A percentile compares a stretch with the other conserved stretches of the same genome.
phyloP scores from a whole-genome alignment of 2,797 vertebrate genomes.

The Sebastes ruberrimus region DNA sequence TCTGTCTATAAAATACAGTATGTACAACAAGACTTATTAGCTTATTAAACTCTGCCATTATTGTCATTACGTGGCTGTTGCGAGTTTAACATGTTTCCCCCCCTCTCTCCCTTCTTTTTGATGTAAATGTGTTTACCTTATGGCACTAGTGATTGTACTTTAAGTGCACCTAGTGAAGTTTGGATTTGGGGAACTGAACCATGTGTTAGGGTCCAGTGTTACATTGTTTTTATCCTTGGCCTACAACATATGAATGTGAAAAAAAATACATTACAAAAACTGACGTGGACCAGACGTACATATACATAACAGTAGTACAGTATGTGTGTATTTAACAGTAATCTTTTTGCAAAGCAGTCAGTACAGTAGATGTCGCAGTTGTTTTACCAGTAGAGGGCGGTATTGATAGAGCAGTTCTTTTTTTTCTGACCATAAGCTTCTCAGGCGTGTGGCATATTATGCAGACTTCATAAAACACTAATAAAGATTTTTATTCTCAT shows the following conservation, averaged over 20 bases:
- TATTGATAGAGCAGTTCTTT: slow-evolving; percentile 92
- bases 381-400: slow-evolving; percentile 93
- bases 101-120: slow-evolving; percentile 57
- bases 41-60: slow-evolving; percentile 88
- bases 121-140: slow-evolving; percentile 80
- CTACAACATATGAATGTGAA: slow-evolving; percentile 85
- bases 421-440: slow-evolving; percentile 90
- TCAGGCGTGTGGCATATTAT: slow-evolving; percentile 95
- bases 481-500: slow-evolving; percentile 97
- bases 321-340: slow-evolving; percentile 86
- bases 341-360: slow-evolving; percentile 89
- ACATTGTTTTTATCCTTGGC: slow-evolving; percentile 79
- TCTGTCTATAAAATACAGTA: slow-evolving; percentile 87
- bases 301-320: slow-evolving; percentile 86
- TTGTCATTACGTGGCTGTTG: slow-evolving; percentile 82
- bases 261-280: slow-evolving; percentile 88
- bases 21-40: slow-evolving; percentile 83
- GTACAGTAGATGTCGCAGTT: slow-evolving; percentile 92
- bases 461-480: slow-evolving; percentile 99
- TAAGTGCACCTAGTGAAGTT: slow-evolving; percentile 84
- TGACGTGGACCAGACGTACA: slow-evolving; percentile 85
- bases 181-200: slow-evolving; percentile 76
- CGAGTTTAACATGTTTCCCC: slow-evolving; percentile 73
- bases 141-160: slow-evolving; percentile 87
- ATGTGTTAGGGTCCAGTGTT: slow-evolving; percentile 80